Evolutionary conservation across 2,797 vertebrate genomes (phyloP).

Genomic region (Poeciliopsis gracilis): DNA sequence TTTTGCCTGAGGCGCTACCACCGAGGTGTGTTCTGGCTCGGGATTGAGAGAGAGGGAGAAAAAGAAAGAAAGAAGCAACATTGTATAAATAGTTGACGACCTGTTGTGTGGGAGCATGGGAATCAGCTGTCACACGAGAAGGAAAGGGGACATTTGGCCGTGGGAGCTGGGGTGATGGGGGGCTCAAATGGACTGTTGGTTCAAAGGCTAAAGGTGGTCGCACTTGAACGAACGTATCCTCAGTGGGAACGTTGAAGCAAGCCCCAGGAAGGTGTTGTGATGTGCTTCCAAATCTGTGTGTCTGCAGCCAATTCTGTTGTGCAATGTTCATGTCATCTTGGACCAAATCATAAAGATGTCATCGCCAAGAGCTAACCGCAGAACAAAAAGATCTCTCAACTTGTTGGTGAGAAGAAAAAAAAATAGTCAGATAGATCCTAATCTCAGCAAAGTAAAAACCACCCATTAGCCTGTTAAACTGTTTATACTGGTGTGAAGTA

Average conservation of each 20-base stretch:
- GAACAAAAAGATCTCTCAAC: conserved; percentile 68
- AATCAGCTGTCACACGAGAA: conserved; percentile 79
- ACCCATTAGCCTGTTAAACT: conserved; percentile 64
- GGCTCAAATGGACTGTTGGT: conserved; percentile 48
- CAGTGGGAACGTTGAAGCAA: conserved; percentile 22
- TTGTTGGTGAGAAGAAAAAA: conserved; percentile 63
- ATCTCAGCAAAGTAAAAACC: conserved; percentile 65
- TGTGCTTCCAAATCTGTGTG: conserved; percentile 50
- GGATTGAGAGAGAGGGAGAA: conserved; percentile 54
- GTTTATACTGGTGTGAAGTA: conserved; percentile 27
- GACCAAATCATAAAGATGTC: conserved; percentile 54
- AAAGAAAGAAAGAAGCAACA: conserved; percentile 8
- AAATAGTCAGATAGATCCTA: conserved; percentile 55
- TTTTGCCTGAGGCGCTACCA: conserved; percentile 60
- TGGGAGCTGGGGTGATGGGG: conserved; percentile 59
- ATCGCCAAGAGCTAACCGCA: conserved; percentile 53
- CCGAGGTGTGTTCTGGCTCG: conserved; percentile 62
- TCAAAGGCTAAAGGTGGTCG: conserved; percentile 75
- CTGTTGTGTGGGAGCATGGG: conserved; percentile 74
- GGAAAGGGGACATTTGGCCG: conserved; percentile 40
- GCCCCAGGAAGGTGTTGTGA: conserved; percentile 44
- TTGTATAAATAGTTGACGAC: conserved; percentile 58
- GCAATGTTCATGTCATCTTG: conserved; percentile 29
- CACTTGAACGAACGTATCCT: conserved; percentile 60
- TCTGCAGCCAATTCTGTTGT: conserved; percentile 48